These are phyloP conservation scores for Cherax quadricarinatus DNA, from an alignment of 1,140 invertebrate genomes.

Conservation along the genomic window DNA sequence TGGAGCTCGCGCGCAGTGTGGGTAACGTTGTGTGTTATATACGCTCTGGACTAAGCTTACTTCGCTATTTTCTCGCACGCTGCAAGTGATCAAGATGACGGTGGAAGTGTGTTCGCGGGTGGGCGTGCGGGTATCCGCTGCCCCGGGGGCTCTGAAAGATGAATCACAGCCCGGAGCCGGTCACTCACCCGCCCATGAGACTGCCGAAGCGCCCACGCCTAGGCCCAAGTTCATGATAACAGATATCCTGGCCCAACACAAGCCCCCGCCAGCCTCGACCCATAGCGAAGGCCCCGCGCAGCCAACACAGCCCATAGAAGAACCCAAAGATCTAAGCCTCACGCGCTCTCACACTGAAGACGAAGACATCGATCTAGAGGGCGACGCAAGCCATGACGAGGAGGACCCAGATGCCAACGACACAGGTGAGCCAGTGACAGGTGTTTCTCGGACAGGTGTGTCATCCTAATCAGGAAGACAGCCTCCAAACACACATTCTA, in stretches of 20 bases:
- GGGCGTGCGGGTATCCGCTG: conserved; percentile 62
- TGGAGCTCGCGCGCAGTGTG: conserved; percentile 60
- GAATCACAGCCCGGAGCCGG: conserved; percentile 55
- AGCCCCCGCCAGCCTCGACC: conserved; percentile 20
- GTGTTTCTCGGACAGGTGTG: background rate
- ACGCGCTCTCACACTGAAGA: conserved; percentile 54
- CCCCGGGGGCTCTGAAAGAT: conserved; percentile 59
- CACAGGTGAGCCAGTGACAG: conserved; percentile 36
- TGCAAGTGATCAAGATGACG: conserved; percentile 43
- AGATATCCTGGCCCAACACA: conserved; percentile 64
- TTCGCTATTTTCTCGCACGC: background rate
- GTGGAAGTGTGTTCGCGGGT: conserved; percentile 67
- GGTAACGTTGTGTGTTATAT: conserved; percentile 41
- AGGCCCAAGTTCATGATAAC: conserved; percentile 68
- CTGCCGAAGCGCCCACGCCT: conserved; percentile 59
- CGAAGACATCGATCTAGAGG: conserved; percentile 64
- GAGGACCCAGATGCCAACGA: conserved; percentile 50
- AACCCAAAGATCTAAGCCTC: conserved; percentile 63
- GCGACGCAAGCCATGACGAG: conserved; percentile 62
- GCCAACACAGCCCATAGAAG: conserved; percentile 45
- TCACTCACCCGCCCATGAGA: conserved; percentile 56
- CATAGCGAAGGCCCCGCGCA: conserved; percentile 36
- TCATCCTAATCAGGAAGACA: too few species aligned
- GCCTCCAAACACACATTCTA: too few species aligned
- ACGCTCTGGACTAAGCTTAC: conserved; percentile 1